Conservation (phyloP, 2,888 invertebrate genomes). For the Sceliomorpha sp. region DNA sequence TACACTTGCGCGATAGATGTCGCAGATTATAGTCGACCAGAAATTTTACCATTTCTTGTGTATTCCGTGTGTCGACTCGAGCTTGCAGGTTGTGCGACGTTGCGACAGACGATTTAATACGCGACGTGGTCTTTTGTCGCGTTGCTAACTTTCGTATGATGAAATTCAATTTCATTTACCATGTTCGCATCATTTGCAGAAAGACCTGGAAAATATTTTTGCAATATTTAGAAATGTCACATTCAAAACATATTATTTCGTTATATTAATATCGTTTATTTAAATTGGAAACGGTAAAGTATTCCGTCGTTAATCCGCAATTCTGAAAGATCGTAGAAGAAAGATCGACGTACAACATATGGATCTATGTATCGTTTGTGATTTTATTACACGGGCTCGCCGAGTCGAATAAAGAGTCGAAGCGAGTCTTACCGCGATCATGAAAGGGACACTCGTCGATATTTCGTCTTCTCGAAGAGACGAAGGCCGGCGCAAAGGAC, state of each 20-base stretch:
- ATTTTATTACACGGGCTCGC: not conserved
- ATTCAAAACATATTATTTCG: too few relatives aligned
- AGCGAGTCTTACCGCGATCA: constrained; percentile 17
- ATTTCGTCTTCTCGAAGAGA: constrained; percentile 39
- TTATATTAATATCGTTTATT: too few relatives aligned
- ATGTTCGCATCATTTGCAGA: too few relatives aligned
- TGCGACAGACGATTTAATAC: constrained; percentile 38
- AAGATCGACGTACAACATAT: too few relatives aligned
- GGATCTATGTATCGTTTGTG: not conserved
- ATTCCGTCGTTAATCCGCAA: too few relatives aligned
- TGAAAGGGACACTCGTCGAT: constrained; percentile 44
- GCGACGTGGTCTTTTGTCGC: too few relatives aligned
- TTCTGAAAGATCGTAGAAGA: too few relatives aligned
- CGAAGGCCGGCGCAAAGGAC: constrained; percentile 28
- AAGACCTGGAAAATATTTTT: too few relatives aligned
- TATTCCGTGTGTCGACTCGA: constrained; percentile 45
- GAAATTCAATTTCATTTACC: too few relatives aligned
- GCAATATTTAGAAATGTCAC: too few relatives aligned
- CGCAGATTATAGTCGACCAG: constrained; percentile 50
- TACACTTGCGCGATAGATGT: constrained; percentile 53
- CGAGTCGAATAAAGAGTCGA: constrained; percentile 8
- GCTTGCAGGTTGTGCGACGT: constrained; percentile 40
- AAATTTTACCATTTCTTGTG: constrained; percentile 48
- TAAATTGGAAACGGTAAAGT: too few relatives aligned
- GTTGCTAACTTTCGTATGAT: too few relatives aligned